Conservation (phyloP, 2,888 invertebrate species). For the Acrobeloides nanus region DNA sequence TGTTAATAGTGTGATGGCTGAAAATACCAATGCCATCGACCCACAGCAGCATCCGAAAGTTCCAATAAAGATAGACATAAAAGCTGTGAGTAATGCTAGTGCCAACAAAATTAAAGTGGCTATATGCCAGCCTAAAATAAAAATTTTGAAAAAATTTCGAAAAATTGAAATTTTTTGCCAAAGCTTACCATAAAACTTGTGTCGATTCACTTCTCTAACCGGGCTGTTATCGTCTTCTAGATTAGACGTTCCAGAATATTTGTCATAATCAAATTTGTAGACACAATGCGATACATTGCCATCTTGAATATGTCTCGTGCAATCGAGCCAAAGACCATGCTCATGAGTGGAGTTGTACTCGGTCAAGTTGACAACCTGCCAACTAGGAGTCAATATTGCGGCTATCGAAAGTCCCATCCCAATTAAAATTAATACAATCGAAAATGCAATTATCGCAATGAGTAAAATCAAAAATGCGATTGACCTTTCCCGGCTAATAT, state of each 20-base stretch:
- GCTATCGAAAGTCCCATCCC: constrained; percentile 49
- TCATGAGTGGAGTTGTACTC: constrained; percentile 52
- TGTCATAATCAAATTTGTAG: constrained; percentile 52
- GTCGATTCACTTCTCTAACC: constrained; percentile 51
- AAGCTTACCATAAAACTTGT: constrained; percentile 18
- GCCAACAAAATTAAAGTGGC: constrained; percentile 45
- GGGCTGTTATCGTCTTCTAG: constrained; percentile 52
- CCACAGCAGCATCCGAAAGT: constrained; percentile 47
- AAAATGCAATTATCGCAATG: constrained; percentile 34
- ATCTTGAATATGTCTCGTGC: constrained; percentile 48
- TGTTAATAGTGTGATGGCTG: constrained; percentile 42
- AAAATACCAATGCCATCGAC: constrained; percentile 44
- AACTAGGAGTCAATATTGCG: constrained; percentile 48
- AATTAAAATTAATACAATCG: constrained; percentile 39
- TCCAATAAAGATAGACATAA: constrained; percentile 41
- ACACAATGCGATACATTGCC: constrained; percentile 49
- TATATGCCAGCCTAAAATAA: constrained; percentile 51
- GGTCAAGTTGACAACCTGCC: constrained; percentile 50
- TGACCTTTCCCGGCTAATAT: too few species aligned
- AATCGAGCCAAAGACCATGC: constrained; percentile 51
- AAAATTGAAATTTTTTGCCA: constrained; percentile 6
- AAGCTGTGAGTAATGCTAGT: constrained; percentile 39
- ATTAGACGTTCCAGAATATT: constrained; percentile 52
- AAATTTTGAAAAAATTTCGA: too few species aligned
- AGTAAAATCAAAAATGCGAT: too few species aligned